Evolutionary conservation across 2,113 vertebrate species (phyloP), one percentile per base, ranked within the genome.

Genomic region (Arenaria interpres): DNA sequence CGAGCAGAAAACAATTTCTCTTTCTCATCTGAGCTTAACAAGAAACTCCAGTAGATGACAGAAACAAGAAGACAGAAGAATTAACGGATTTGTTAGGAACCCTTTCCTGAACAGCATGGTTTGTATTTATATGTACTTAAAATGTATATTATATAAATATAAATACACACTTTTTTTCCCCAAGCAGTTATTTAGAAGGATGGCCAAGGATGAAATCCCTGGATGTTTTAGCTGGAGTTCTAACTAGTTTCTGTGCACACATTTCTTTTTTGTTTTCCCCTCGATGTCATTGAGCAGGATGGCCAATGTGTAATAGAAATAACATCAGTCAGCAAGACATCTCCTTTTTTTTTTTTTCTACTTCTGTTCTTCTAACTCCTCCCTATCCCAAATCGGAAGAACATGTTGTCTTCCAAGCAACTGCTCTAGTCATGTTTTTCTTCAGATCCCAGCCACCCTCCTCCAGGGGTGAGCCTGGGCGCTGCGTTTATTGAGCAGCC

Each of bases 401-500:
- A 71, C 4, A 0, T 4, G 13, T 4, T 66, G 21, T 8, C 32
- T 81, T 69, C 75, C 4, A 68, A 22, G 14, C 7, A 87, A 20
- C 17, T n/a, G 19, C 66, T 67, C 69, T 28, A 24, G 10, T 23
- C 16, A 41, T 21, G 23, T 33, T 35, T 80, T 39, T 15, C 32
- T 30, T 45, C 27, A 71, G 56, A 56, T 30, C 48, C 75, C 51
- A n/a, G 4, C 12, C 54, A 21, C 6, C 3, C 22, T 39, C 3
- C 30, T 19, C 10, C 12, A 7, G 41, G 46, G 32, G 11, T 3
- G 13, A 53, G 64, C 57, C 48, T 68, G 63, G 9, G 54, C 68
- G 78, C 35, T 64, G 82, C 6, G 80, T 72, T 89, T 78, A 21
- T 14, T 10, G 85, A 96, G 96, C 92, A 95, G 85, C 95, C 92